Percentiles rank a stretch among this genome's conserved stretches.
Conservation (phyloP, 2,797 vertebrate genomes). For the Delichon dasypus region DNA sequence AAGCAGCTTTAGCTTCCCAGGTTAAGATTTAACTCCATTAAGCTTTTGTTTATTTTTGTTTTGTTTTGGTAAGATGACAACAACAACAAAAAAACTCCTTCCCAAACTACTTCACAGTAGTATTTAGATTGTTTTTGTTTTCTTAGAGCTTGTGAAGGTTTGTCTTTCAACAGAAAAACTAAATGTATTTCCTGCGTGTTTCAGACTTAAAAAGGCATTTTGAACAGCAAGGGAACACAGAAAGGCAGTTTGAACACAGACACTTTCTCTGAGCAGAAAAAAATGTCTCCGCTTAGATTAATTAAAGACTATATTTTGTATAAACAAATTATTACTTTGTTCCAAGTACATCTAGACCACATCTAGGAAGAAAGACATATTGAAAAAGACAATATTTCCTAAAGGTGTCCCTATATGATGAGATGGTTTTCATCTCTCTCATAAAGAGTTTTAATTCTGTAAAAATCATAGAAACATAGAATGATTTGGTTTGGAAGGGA, state of each 20-base stretch:
- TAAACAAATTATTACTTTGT: too few species aligned
- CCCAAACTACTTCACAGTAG: background rate
- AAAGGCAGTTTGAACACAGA: background rate
- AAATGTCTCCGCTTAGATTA: background rate
- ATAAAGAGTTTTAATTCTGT: background rate
- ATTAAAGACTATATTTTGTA: background rate
- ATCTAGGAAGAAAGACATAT: background rate
- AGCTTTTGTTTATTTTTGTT: background rate
- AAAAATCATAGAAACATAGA: background rate
- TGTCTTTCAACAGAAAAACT: background rate
- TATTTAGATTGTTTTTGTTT: background rate
- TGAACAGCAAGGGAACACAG: background rate
- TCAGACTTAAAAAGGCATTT: background rate
- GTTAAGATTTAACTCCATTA: background rate
- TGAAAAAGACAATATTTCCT: background rate
- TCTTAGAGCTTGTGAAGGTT: background rate
- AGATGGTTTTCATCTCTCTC: background rate
- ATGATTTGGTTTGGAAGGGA: background rate
- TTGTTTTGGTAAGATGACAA: background rate
- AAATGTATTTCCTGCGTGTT: background rate
- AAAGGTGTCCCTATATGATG: background rate
- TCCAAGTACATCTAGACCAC: background rate
- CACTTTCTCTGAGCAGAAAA: background rate
- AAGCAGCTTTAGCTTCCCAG: background rate
- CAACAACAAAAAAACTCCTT: background rate